phyloP scores from a whole-genome alignment of 1,140 invertebrate species.

The Lycorma delicatula region DNA sequence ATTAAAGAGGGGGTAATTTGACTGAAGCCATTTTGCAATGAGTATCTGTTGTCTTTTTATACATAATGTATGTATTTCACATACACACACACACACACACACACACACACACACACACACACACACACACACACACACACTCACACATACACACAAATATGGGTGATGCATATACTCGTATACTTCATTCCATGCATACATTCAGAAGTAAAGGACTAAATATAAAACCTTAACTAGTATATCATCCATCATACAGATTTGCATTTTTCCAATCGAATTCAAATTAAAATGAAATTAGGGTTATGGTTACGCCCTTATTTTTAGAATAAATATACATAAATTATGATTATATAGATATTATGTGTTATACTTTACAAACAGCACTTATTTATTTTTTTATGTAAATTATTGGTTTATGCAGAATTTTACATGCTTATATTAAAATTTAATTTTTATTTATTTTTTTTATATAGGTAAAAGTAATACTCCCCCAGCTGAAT shows the following conservation, averaged over 20 bases:
- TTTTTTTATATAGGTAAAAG: not conserved
- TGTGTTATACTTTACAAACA: not conserved
- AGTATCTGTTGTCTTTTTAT: not conserved
- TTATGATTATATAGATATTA: not conserved
- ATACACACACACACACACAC: not conserved
- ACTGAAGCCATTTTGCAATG: slow-evolving; percentile 4
- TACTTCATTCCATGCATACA: no score
- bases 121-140: no score
- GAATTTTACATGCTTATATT: not conserved
- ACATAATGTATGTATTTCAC: not conserved
- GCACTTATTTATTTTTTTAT: not conserved
- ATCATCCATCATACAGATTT: not conserved
- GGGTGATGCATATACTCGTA: no score
- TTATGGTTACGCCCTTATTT: not conserved
- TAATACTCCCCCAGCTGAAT: no score
- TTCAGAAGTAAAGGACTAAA: no score
- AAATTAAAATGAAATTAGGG: not conserved
- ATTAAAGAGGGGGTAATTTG: slow-evolving; percentile 6
- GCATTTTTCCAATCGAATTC: not conserved
- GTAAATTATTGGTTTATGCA: not conserved
- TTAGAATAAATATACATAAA: no score
- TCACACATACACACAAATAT: no score
- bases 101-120: no score
- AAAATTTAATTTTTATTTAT: not conserved
- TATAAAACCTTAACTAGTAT: no score